Base-by-base conservation (phyloP, 2,797 vertebrate genomes). In the Rhadinocentrus ornatus region DNA sequence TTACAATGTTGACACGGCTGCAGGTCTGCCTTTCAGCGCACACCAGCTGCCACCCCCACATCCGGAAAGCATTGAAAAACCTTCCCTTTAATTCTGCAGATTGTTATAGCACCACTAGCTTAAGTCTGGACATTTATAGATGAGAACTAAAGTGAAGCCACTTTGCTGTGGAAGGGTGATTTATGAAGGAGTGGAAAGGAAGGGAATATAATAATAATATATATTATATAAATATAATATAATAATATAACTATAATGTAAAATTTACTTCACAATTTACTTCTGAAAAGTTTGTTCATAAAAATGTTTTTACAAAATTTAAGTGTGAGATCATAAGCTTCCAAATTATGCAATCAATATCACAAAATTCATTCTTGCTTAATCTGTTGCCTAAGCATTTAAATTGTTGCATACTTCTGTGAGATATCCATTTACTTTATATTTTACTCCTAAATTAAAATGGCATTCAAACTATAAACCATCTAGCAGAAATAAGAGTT, bases 41-140 rank as follows among this genome's bases (percentile, higher is more conserved):
- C 41, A 48, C 66, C 67, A 62, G 53, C 71, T 68, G 71, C 71
- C 31, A 34, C 65, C 59, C 20, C 22, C 46, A 55, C 65, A 26
- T 53, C 66, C 35, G 3, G 12, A 61, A 62, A 22, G 46, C 66
- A 63, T 74, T 78, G 56, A 73, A 57, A 76, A 82, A 71, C 50
- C 60, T 44, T 62, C 32, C 29, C 56, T 10, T 69, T 79, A 73
- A 81, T 68, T 77, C 18, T 52, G 22, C 67, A 58, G 69, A 82
- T 80, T 55, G 44, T 69, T 83, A 69, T 55, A 85, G 54, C 26
- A 13, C 62, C 62, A 71, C 24, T 41, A 53, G 56, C 72, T 91
- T 85, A 81, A 87, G 82, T 79, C 69, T 86, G 81, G 82, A 91
- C 79, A 77, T 87, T 90, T 87, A 86, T 82, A 48, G 71, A 88